phyloP scores from a whole-genome alignment of 2,797 vertebrate genomes.

The Cyclura pinguis region DNA sequence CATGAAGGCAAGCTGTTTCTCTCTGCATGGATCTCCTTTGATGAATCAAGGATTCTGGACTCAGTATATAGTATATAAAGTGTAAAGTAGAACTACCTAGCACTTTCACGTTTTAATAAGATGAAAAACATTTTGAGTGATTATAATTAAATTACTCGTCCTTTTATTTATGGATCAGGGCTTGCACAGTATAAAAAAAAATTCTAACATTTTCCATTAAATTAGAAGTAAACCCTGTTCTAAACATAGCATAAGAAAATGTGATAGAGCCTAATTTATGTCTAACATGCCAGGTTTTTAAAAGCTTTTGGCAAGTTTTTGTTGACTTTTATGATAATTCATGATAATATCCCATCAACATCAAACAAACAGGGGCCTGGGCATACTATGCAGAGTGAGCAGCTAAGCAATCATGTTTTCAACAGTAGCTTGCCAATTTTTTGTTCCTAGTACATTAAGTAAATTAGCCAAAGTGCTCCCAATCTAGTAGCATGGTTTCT shows the following conservation, averaged over 20 bases:
- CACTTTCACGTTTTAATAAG: not conserved
- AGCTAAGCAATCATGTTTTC: constrained; percentile 1
- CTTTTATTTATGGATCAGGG: not conserved
- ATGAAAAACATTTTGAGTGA: constrained; percentile 1
- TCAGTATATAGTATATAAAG: not conserved
- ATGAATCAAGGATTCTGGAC: not conserved
- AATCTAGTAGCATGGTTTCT: not conserved
- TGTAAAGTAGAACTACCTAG: not conserved
- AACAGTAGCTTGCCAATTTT: not conserved
- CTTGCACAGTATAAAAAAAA: constrained; percentile 7
- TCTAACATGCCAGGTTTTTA: constrained; percentile 8
- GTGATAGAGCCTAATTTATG: not conserved
- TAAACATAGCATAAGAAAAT: constrained; percentile 17
- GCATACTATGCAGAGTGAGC: not conserved
- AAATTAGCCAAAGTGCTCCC: constrained; percentile 30
- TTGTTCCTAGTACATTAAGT: not conserved
- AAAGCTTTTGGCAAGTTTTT: constrained; percentile 9
- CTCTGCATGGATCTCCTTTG: not conserved
- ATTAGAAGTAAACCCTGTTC: constrained; percentile 9
- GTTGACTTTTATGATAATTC: constrained; percentile 45
- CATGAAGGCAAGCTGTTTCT: not conserved
- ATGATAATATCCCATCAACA: not conserved
- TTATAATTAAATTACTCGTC: constrained; percentile 1
- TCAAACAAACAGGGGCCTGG: constrained; percentile 32
- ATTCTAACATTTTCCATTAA: constrained; percentile 24